Percentiles rank a stretch among this genome's conserved stretches.
Evolutionary conservation across 2,888 invertebrate genomes (phyloP).

Genomic region (Tiliacea aurago): DNA sequence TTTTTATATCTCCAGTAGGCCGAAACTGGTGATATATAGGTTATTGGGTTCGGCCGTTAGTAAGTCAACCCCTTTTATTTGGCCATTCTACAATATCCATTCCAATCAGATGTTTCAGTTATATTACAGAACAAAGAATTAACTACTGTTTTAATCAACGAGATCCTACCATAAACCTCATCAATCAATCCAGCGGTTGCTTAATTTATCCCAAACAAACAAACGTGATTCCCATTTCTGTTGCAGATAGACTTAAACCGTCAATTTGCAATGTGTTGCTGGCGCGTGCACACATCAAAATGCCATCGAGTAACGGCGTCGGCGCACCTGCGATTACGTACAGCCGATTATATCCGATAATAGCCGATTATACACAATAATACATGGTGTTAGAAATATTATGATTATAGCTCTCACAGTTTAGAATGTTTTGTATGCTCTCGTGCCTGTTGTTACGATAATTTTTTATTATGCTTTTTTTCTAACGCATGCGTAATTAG

Average conservation of each 20-base stretch:
- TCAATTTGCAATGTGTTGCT: conserved; percentile 77
- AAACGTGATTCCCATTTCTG: conserved; percentile 54
- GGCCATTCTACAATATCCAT: background rate
- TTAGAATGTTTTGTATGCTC: conserved; percentile 53
- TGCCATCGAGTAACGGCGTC: conserved; percentile 70
- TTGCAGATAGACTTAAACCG: conserved; percentile 68
- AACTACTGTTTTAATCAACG: background rate
- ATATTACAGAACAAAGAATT: background rate
- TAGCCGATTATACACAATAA: conserved; percentile 69
- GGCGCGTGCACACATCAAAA: conserved; percentile 69
- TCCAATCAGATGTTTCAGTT: background rate
- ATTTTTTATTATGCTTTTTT: conserved; percentile 47
- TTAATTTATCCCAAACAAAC: conserved; percentile 50
- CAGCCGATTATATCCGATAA: conserved; percentile 68
- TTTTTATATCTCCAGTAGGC: no score
- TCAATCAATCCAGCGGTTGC: conserved; percentile 17
- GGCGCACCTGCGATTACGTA: conserved; percentile 70
- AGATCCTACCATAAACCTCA: background rate
- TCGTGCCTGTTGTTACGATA: conserved; percentile 48
- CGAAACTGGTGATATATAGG: no score
- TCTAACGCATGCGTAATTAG: conserved; percentile 44
- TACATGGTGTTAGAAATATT: conserved; percentile 65
- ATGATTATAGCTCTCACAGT: conserved; percentile 65
- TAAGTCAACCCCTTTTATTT: background rate
- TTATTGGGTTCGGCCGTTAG: no score